A percentile compares a stretch with the other conserved stretches of the same genome.
Conservation (phyloP, 2,797 vertebrate genomes). For the Acrocephalus scirpaceus region DNA sequence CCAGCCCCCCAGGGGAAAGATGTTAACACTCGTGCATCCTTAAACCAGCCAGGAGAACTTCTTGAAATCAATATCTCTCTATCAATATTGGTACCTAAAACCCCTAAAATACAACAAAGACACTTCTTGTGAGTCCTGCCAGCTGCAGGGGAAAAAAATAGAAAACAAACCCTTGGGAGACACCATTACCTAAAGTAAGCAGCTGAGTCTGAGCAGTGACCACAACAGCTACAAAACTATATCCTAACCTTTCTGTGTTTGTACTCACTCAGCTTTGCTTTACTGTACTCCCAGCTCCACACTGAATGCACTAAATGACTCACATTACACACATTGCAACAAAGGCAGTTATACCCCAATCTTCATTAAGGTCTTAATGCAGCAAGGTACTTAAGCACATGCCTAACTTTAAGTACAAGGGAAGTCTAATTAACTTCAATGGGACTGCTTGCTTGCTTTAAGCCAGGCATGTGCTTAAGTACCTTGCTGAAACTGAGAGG, state of each 20-base stretch:
- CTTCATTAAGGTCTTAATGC: slow-evolving; percentile 69
- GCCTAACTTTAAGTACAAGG: slow-evolving; percentile 68
- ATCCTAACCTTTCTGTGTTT: background rate
- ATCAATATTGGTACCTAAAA: slow-evolving; percentile 48
- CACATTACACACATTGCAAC: slow-evolving; percentile 32
- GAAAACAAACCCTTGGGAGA: background rate
- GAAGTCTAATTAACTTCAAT: slow-evolving; percentile 71
- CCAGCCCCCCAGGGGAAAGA: background rate
- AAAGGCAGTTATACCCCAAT: slow-evolving; percentile 66
- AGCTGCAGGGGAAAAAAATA: background rate
- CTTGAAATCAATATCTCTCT: slow-evolving; percentile 35
- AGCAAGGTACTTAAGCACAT: slow-evolving; percentile 64
- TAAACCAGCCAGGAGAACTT: slow-evolving; percentile 31
- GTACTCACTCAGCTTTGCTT: background rate
- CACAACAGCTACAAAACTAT: background rate
- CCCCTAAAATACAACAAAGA: slow-evolving; percentile 15
- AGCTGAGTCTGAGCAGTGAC: slow-evolving; percentile 14
- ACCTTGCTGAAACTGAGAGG: slow-evolving; percentile 51
- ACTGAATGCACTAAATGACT: slow-evolving; percentile 36
- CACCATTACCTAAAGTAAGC: background rate
- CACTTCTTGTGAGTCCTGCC: background rate
- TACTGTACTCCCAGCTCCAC: background rate
- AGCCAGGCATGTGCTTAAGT: slow-evolving; percentile 62
- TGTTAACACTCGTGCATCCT: background rate
- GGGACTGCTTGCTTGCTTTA: slow-evolving; percentile 60